Conservation (phyloP, 2,113 vertebrate genomes). For the Microtus montanus region DNA sequence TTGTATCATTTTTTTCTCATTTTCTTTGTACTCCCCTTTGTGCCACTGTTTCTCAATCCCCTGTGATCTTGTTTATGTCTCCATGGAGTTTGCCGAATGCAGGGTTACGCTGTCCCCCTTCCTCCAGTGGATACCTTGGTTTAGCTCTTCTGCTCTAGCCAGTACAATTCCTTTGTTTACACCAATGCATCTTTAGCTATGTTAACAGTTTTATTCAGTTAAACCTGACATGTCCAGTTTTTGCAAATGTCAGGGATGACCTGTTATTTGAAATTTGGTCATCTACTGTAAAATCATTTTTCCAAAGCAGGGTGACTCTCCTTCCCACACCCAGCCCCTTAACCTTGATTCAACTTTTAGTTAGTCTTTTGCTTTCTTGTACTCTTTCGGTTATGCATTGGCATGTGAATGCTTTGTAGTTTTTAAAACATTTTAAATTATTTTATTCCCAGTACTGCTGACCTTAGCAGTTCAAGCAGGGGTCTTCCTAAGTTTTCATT, state of each 20-base stretch:
- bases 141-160: neutral
- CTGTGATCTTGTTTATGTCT: slow-evolving; percentile 19
- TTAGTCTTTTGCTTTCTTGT: neutral
- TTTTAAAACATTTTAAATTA: slow-evolving; percentile 31
- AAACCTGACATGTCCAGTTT: neutral
- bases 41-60: neutral
- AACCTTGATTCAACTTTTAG: neutral
- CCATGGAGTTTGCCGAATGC: neutral
- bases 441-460: slow-evolving; percentile 31
- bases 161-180: neutral
- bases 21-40: neutral
- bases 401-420: neutral
- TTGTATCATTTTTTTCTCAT: neutral
- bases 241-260: slow-evolving; percentile 17
- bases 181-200: slow-evolving; percentile 3
- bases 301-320: neutral
- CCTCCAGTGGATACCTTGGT: neutral
- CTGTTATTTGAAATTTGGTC: neutral
- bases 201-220: neutral
- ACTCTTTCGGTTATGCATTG: neutral
- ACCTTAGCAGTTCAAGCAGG: neutral
- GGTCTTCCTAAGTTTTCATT: neutral
- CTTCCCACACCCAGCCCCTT: neutral
- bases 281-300: slow-evolving; percentile 13
- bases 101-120: neutral